phyloP scores from a whole-genome alignment of 2,888 invertebrate species.

The Zygogramma bicolorata region DNA sequence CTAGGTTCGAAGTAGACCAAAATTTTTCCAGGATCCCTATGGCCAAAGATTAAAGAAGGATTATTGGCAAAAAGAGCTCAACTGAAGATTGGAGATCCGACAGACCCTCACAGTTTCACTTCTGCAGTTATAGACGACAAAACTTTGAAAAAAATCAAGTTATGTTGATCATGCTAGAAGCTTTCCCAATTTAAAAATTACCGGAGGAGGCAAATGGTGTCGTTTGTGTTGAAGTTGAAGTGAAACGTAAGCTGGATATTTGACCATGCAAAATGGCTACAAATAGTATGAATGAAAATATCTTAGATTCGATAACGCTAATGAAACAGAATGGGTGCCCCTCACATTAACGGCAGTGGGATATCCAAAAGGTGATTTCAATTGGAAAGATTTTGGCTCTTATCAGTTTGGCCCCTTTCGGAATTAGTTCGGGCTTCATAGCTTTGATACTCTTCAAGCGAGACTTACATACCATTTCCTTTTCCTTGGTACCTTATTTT shows the following conservation, averaged over 20 bases:
- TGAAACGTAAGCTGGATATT: slow-evolving; percentile 14
- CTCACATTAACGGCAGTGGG: slow-evolving; percentile 88
- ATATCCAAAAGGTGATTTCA: slow-evolving; percentile 85
- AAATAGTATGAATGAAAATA: slow-evolving; percentile 59
- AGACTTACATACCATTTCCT: slow-evolving; percentile 93
- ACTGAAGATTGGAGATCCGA: slow-evolving; percentile 88
- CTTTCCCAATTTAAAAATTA: slow-evolving; percentile 78
- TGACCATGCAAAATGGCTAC: slow-evolving; percentile 63
- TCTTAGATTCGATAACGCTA: slow-evolving; percentile 62
- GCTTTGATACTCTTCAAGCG: slow-evolving; percentile 88
- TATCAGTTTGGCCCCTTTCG: slow-evolving; percentile 85
- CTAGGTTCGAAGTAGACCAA: no score
- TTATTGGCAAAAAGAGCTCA: slow-evolving; percentile 77
- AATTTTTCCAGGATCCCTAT: no score
- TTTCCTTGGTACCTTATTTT: slow-evolving; percentile 81
- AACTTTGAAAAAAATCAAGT: slow-evolving; percentile 88
- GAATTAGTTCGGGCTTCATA: slow-evolving; percentile 84
- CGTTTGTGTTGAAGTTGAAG: slow-evolving; percentile 3
- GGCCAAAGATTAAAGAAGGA: slow-evolving; percentile 80
- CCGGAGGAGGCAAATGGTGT: slow-evolving; percentile 86
- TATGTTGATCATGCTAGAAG: slow-evolving; percentile 91
- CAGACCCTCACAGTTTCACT: slow-evolving; percentile 84
- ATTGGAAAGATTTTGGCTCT: slow-evolving; percentile 87
- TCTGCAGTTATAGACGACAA: slow-evolving; percentile 98
- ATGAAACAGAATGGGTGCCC: slow-evolving; percentile 82